Evolutionary conservation across 2,888 invertebrate genomes (phyloP).

Genomic region (Drosophila mettleri): DNA sequence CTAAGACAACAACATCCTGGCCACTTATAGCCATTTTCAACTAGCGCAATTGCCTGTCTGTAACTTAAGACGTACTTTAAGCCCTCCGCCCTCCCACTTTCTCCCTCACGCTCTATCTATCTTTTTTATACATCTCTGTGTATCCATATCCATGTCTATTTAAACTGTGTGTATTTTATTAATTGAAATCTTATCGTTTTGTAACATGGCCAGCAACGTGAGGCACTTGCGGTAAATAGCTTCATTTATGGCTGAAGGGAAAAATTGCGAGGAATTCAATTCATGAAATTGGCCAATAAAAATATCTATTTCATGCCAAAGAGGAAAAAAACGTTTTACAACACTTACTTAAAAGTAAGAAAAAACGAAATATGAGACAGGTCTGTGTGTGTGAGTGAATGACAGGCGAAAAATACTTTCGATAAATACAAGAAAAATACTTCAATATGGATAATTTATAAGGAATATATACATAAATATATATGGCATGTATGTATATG

Average conservation of each 20-base stretch:
- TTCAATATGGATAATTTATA: not conserved
- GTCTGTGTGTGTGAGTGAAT: not conserved
- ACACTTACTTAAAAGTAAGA: slow-evolving; percentile 4
- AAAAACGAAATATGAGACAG: not conserved
- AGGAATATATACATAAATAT: not conserved
- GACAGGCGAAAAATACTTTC: not conserved
- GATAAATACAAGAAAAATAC: not conserved
- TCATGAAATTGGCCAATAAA: slow-evolving; percentile 26
- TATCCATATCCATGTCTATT: slow-evolving; percentile 22
- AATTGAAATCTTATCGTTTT: slow-evolving; percentile 76
- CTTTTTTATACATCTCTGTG: not conserved
- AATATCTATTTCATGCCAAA: slow-evolving; percentile 37
- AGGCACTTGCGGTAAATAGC: slow-evolving; percentile 34
- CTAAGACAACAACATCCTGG: slow-evolving; percentile 24
- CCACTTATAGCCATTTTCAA: slow-evolving; percentile 46
- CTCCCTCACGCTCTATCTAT: not conserved
- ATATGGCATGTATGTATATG: not conserved
- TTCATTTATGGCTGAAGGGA: slow-evolving; percentile 33
- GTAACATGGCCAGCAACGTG: slow-evolving; percentile 32
- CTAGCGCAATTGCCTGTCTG: slow-evolving; percentile 43
- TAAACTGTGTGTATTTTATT: slow-evolving; percentile 52
- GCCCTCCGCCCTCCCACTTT: not conserved
- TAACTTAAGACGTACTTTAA: slow-evolving; percentile 34
- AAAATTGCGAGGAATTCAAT: not conserved
- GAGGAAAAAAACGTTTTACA: slow-evolving; percentile 6